Conservation (phyloP, 2,113 vertebrate species). For the Sebastes schlegelii region DNA sequence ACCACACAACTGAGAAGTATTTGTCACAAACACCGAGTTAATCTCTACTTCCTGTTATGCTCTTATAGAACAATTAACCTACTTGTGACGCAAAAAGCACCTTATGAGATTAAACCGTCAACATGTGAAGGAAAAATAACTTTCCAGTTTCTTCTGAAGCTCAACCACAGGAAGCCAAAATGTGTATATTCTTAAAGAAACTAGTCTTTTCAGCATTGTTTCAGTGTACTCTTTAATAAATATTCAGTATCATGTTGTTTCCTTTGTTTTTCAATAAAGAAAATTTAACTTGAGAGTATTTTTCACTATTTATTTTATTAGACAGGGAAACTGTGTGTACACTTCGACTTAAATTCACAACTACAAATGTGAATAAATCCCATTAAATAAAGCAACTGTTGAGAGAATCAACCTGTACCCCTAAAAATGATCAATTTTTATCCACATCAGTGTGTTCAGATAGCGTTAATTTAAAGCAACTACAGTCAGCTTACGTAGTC, state of each 20-base stretch:
- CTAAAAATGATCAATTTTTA: neutral
- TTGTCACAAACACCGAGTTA: constrained; percentile 33
- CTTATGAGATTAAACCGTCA: constrained; percentile 48
- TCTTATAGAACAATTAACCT: constrained; percentile 52
- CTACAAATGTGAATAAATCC: neutral
- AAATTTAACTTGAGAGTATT: constrained; percentile 4
- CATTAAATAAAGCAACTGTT: neutral
- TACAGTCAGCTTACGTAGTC: too few relatives aligned
- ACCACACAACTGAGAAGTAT: constrained; percentile 16
- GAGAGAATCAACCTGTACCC: neutral
- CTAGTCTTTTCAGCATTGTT: neutral
- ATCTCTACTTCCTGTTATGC: constrained; percentile 51
- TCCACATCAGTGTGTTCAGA: too few relatives aligned
- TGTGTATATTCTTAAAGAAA: constrained; percentile 16
- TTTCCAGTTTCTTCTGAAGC: constrained; percentile 11
- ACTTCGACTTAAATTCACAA: constrained; percentile 3
- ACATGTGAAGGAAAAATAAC: constrained; percentile 35
- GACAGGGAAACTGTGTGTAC: neutral
- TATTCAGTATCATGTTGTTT: neutral
- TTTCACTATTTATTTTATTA: constrained; percentile 35
- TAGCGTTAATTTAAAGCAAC: too few relatives aligned
- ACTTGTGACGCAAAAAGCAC: constrained; percentile 47
- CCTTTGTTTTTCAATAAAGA: constrained; percentile 34
- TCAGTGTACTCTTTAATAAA: constrained; percentile 26
- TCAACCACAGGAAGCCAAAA: constrained; percentile 34